phyloP scores from a whole-genome alignment of 1,140 invertebrate species.

The Anagrus nilaparvatae region DNA sequence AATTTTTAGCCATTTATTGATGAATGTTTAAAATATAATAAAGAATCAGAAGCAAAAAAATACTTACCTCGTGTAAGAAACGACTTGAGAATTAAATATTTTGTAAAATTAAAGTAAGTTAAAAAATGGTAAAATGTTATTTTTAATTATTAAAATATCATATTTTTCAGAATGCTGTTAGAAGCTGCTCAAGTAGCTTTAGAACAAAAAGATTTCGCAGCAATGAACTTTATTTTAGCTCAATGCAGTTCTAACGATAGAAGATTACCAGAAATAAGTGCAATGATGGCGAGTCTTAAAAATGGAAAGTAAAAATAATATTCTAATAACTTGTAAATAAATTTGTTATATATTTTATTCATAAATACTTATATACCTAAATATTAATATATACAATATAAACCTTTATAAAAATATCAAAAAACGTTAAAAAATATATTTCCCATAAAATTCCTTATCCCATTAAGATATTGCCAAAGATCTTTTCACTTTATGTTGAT shows the following conservation, averaged over 20 bases:
- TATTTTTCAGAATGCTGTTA: slow-evolving; percentile 53
- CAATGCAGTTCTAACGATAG: slow-evolving; percentile 45
- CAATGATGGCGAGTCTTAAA: slow-evolving; percentile 22
- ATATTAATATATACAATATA: slow-evolving; percentile 3
- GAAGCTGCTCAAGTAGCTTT: slow-evolving; percentile 72
- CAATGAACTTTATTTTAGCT: slow-evolving; percentile 56
- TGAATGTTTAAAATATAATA: slow-evolving; percentile 67
- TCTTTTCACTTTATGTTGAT: slow-evolving; percentile 1
- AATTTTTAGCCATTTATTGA: slow-evolving; percentile 76
- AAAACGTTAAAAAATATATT: slow-evolving; percentile 9
- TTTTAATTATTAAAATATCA: slow-evolving; percentile 15
- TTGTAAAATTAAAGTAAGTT: slow-evolving; percentile 74
- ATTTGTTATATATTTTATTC: slow-evolving; percentile 5
- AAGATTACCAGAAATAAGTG: slow-evolving; percentile 27
- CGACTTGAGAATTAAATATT: slow-evolving; percentile 83
- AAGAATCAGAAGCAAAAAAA: slow-evolving; percentile 72
- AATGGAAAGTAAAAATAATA: slow-evolving; percentile 21
- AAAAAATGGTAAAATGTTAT: slow-evolving; percentile 8
- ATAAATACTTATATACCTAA: neutral
- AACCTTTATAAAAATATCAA: neutral
- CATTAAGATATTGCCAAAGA: neutral
- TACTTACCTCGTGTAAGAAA: slow-evolving; percentile 75
- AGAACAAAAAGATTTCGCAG: slow-evolving; percentile 65
- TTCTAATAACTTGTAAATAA: slow-evolving; percentile 4
- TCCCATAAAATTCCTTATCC: neutral